Base-by-base conservation (phyloP, 2,797 vertebrate genomes). In the Mormyrus proboscirostris region DNA sequence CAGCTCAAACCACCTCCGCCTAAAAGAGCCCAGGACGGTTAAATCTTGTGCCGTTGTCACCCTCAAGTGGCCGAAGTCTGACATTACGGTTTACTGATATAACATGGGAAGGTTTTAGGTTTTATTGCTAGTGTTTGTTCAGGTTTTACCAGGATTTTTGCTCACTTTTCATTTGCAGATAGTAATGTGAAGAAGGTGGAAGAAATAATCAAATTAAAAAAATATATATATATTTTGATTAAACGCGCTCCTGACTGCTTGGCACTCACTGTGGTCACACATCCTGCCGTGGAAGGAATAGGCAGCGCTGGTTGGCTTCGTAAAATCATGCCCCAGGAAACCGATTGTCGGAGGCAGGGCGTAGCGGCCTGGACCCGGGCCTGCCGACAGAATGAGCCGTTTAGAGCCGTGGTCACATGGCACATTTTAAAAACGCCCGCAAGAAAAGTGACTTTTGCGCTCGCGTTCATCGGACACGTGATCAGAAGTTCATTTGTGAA, bases 241-340 rank as follows among this genome's bases (percentile, higher is more conserved):
- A 9, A 62, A 41, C 19, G 50, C 85, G 33, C 53, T 9, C 14
- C 6, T 38, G 33, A 44, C 33, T 9, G 41, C 73, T 41, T 50
- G 10, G 47, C 87, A 94, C 95, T 94, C 90, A 96, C 95, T 93
- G 92, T 95, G 94, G 25, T 95, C 94, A 91, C 95, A 95, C 93
- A 95, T 92, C 86, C 95, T 96, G 91, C 93, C 92, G 91, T 96
- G 94, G 49, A 98, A 96, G 25, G 97, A 94, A 92, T 96, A 97
- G 0, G 97, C 97, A 0, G 97, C 97, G 87, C 96, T 95, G 86
- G 94, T 93, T 90, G 94, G 95, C 92, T 96, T 97, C 92, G 97
- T 97, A 92, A 95, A 95, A 92, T 98, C 97, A 29, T 97, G 97
- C 92, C 97, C 97, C 89, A 96, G 86, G 91, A 95, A 97, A 89